Conservation (phyloP, 2,888 invertebrate species). For the Omphaloscelis lunosa region DNA sequence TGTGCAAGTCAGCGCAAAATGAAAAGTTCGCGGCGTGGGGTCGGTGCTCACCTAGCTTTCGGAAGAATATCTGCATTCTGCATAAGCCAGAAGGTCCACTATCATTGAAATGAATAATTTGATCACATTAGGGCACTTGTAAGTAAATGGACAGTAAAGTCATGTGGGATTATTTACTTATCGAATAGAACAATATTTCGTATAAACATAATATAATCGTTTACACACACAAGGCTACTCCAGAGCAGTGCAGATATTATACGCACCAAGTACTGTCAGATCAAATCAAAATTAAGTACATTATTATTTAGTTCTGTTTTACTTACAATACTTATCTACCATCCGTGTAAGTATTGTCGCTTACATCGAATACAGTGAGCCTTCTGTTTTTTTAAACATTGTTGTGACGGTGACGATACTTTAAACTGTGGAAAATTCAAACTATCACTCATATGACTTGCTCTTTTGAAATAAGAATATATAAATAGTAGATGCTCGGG, state of each 20-base stretch:
- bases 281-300: not conserved
- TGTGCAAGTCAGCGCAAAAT: constrained; percentile 68
- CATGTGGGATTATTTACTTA: too few species aligned
- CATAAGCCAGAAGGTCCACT: constrained; percentile 1
- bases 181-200: not conserved
- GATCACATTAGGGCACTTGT: not conserved
- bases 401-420: not conserved
- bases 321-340: not conserved
- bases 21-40: constrained; percentile 46
- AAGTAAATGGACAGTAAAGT: not conserved
- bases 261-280: not conserved
- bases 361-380: not conserved
- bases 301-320: not conserved
- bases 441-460: constrained; percentile 53
- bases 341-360: too few species aligned
- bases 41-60: not conserved
- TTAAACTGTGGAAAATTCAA: constrained; percentile 34
- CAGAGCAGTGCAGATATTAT: not conserved
- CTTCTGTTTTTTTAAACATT: constrained; percentile 10
- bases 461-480: constrained; percentile 7
- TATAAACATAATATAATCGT: not conserved
- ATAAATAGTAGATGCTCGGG: too few species aligned
- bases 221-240: not conserved
- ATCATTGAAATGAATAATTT: not conserved
- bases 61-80: not conserved